Conservation (phyloP, 2,113 vertebrate genomes). For the Dicerorhinus sumatrensis region DNA sequence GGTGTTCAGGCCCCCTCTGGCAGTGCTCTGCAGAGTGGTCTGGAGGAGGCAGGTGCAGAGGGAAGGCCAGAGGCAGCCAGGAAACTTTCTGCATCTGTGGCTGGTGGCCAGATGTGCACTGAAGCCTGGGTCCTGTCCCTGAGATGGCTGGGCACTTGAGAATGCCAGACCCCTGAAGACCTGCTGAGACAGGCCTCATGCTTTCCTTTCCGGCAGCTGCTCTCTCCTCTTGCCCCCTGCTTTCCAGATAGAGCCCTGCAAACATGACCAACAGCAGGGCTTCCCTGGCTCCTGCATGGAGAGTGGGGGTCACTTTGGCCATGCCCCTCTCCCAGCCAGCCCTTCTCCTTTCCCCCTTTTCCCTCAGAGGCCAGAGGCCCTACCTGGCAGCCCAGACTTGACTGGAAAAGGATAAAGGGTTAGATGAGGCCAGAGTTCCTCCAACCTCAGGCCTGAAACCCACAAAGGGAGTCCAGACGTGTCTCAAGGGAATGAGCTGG, state of each 20-base stretch:
- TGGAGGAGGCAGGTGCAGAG: not conserved
- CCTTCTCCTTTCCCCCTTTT: not conserved
- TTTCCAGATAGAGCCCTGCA: not conserved
- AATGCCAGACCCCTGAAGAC: not conserved
- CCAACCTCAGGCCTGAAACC: not conserved
- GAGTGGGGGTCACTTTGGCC: not conserved
- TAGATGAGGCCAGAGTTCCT: not conserved
- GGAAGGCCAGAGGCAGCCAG: not conserved
- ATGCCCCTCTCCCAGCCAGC: not conserved
- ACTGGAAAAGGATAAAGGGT: not conserved
- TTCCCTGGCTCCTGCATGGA: not conserved
- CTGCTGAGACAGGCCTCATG: not conserved
- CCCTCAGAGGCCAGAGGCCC: not conserved
- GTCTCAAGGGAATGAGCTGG: not conserved
- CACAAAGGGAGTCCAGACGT: not conserved
- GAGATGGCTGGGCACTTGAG: not conserved
- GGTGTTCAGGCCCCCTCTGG: not conserved
- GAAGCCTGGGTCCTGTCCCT: not conserved
- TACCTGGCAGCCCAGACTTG: not conserved
- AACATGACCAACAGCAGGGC: not conserved
- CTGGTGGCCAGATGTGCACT: not conserved
- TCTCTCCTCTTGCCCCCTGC: not conserved
- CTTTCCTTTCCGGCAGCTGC: not conserved
- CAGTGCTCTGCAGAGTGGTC: not conserved
- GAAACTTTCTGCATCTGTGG: not conserved